These are phyloP conservation scores for Platichthys flesus DNA, from an alignment of 2,113 vertebrate genomes.

Conservation along the genomic window DNA sequence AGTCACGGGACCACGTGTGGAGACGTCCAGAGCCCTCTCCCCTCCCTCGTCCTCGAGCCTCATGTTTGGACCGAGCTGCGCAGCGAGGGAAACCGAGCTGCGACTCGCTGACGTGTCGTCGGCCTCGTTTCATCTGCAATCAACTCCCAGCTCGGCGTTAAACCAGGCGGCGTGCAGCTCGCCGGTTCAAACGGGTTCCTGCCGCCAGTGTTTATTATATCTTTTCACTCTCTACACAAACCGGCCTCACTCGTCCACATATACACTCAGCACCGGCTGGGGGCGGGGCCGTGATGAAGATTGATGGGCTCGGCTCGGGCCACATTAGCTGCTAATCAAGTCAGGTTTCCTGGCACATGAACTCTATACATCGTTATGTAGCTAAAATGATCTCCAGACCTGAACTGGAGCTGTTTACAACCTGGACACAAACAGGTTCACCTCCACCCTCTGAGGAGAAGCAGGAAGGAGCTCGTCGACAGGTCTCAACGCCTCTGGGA, in stretches of 20 bases:
- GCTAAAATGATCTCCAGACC: slow-evolving; percentile 18
- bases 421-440: background rate
- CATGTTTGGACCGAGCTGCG: too few relatives aligned
- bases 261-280: slow-evolving; percentile 53
- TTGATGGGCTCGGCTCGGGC: slow-evolving; percentile 78
- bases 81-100: too few relatives aligned
- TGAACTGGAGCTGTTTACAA: background rate
- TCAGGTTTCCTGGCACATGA: slow-evolving; percentile 70
- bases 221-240: slow-evolving; percentile 83
- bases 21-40: too few relatives aligned
- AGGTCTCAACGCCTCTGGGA: too few relatives aligned
- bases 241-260: slow-evolving; percentile 79
- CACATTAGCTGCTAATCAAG: slow-evolving; percentile 82
- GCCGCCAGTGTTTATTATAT: slow-evolving; percentile 82
- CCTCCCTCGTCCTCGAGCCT: too few relatives aligned
- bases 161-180: background rate
- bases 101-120: too few relatives aligned
- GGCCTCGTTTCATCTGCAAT: slow-evolving; percentile 42
- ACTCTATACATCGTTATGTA: slow-evolving; percentile 63
- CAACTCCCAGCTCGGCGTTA: slow-evolving; percentile 22
- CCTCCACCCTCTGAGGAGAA: too few relatives aligned
- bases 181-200: slow-evolving; percentile 57
- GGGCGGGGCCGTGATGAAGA: slow-evolving; percentile 71
- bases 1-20: too few relatives aligned
- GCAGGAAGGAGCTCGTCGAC: too few relatives aligned